These are phyloP conservation scores for Mesorhabditis spiculigera DNA, from an alignment of 2,888 invertebrate species.

Conservation along the genomic window DNA sequence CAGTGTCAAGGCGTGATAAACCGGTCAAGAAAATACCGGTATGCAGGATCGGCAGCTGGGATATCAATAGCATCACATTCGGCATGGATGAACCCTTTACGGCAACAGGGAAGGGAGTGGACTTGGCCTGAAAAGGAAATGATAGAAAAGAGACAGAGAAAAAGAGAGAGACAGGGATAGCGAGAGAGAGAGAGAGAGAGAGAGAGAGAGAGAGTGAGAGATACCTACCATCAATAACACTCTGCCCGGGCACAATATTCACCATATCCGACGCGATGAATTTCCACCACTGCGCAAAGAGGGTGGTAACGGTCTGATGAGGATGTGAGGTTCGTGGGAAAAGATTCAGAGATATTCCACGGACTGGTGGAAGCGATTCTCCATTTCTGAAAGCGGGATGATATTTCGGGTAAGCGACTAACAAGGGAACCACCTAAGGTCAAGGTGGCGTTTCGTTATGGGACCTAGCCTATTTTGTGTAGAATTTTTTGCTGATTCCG, in stretches of 20 bases:
- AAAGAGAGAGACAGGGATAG: no score
- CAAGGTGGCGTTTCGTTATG: no score
- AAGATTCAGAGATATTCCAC: slow-evolving; percentile 36
- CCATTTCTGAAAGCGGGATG: background rate
- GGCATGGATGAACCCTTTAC: slow-evolving; percentile 44
- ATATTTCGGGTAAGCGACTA: no score
- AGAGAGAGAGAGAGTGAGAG: background rate
- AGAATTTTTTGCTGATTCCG: no score
- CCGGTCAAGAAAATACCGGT: slow-evolving; percentile 28
- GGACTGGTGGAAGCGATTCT: slow-evolving; percentile 30
- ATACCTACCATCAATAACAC: slow-evolving; percentile 13
- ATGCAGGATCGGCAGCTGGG: slow-evolving; percentile 45
- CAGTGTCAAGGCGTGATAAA: slow-evolving; percentile 14
- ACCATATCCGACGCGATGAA: slow-evolving; percentile 58
- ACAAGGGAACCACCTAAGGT: no score
- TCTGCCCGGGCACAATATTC: slow-evolving; percentile 64
- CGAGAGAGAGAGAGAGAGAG: background rate
- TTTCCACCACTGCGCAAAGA: slow-evolving; percentile 64
- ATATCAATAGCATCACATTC: slow-evolving; percentile 54
- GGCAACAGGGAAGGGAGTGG: slow-evolving; percentile 49
- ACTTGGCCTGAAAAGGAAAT: background rate
- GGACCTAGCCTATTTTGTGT: no score
- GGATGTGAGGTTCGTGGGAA: slow-evolving; percentile 25
- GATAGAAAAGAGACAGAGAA: background rate
- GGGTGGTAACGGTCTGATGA: slow-evolving; percentile 59